phyloP scores from a whole-genome alignment of 2,113 vertebrate species.

The Neotoma lepida region DNA sequence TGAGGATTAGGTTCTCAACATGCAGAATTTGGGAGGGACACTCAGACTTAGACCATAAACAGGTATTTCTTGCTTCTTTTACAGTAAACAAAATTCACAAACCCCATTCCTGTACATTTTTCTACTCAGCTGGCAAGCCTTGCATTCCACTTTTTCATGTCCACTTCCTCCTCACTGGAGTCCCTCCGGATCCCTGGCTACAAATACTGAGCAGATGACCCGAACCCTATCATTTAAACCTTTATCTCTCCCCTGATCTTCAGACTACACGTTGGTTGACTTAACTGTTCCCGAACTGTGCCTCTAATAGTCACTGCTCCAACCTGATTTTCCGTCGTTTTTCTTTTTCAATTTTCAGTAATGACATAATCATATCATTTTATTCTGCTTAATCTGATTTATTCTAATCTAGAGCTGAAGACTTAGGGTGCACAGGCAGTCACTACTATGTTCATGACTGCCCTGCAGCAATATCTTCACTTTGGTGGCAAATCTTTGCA shows the following conservation, averaged over 20 bases:
- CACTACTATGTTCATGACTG: background rate
- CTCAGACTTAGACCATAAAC: background rate
- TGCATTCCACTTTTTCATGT: background rate
- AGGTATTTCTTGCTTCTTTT: background rate
- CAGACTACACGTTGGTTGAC: background rate
- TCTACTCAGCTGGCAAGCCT: background rate
- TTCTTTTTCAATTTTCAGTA: background rate
- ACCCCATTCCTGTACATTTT: background rate
- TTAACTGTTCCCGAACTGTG: background rate
- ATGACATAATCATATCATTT: background rate
- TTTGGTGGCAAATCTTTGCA: background rate
- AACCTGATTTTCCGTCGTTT: background rate
- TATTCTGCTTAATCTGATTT: background rate
- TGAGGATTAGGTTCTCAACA: background rate
- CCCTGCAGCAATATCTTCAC: background rate
- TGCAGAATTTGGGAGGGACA: background rate
- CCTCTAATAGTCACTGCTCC: background rate
- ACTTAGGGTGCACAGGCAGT: background rate
- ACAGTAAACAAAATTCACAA: background rate
- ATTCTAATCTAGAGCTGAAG: background rate
- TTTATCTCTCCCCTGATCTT: background rate
- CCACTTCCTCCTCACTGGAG: background rate
- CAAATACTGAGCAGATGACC: background rate
- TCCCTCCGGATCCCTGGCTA: background rate
- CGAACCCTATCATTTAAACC: background rate